Conservation (phyloP, 2,888 invertebrate genomes). For the Leptopilina drosophilae region DNA sequence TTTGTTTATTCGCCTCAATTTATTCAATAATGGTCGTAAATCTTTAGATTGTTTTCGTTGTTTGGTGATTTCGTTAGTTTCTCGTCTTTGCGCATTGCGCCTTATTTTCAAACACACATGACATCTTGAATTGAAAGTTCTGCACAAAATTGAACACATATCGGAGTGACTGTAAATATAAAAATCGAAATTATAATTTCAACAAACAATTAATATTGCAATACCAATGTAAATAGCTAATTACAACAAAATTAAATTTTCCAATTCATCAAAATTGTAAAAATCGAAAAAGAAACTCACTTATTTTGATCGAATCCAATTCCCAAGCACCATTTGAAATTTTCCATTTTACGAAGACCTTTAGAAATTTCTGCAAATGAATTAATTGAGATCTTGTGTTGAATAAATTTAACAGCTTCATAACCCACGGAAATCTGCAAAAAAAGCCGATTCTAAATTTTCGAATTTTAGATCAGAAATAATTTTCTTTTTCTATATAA, state of each 20-base stretch:
- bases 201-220: too few relatives aligned
- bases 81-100: slow-evolving; percentile 2
- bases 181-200: not conserved
- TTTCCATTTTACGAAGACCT: slow-evolving; percentile 15
- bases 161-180: slow-evolving; percentile 24
- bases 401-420: slow-evolving; percentile 16
- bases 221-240: too few relatives aligned
- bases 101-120: slow-evolving; percentile 2
- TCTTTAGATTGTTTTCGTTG: not conserved
- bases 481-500: too few relatives aligned
- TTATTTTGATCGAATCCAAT: slow-evolving; percentile 31
- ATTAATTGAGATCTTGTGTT: not conserved
- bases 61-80: not conserved
- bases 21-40: not conserved
- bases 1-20: slow-evolving; percentile 8
- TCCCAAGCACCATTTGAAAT: not conserved
- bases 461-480: not conserved
- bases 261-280: not conserved
- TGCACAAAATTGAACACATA: not conserved
- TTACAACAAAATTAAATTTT: too few relatives aligned
- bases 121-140: slow-evolving; percentile 13
- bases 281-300: not conserved
- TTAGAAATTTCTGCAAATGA: not conserved
- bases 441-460: not conserved
- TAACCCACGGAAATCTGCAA: slow-evolving; percentile 5